Evolutionary conservation across 1,140 invertebrate genomes (phyloP).

Genomic region (Mesaphorura yosii): DNA sequence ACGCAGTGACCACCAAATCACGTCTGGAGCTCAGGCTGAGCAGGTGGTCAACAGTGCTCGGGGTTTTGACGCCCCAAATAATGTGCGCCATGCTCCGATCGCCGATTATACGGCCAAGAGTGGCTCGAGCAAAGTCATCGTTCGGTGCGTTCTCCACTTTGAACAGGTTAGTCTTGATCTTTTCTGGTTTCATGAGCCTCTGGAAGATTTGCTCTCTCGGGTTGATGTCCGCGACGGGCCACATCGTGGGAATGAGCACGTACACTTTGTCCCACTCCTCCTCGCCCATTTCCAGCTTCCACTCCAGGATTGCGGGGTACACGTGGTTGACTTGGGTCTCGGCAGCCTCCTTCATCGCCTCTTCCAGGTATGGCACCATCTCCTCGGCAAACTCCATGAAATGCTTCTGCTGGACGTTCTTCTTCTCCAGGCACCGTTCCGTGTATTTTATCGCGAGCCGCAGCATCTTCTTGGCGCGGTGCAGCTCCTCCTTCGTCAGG

Average conservation of each 20-base stretch:
- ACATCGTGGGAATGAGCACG: slow-evolving; percentile 11
- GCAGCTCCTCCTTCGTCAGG: too few species aligned
- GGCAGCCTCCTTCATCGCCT: slow-evolving; percentile 9
- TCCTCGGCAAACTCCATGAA: neutral
- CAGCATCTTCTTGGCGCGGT: too few species aligned
- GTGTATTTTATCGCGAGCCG: neutral
- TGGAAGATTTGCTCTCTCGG: slow-evolving; percentile 1
- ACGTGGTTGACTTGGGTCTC: neutral
- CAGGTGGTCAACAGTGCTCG: neutral
- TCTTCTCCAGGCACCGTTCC: neutral
- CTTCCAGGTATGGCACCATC: slow-evolving; percentile 2
- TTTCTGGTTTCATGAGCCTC: slow-evolving; percentile 2
- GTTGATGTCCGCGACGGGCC: slow-evolving; percentile 11
- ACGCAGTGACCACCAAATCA: slow-evolving; percentile 10
- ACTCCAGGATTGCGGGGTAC: slow-evolving; percentile 4
- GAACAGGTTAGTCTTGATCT: slow-evolving; percentile 5
- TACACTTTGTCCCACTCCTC: slow-evolving; percentile 12
- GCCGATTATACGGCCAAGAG: slow-evolving; percentile 12
- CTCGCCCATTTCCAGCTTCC: slow-evolving; percentile 13
- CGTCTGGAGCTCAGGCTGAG: slow-evolving; percentile 10
- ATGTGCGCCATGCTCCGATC: slow-evolving; percentile 12
- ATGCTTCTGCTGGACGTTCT: neutral
- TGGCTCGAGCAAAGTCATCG: neutral
- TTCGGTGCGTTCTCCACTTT: neutral
- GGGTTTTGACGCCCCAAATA: neutral